phyloP scores from a whole-genome alignment of 2,113 vertebrate genomes.

The Bos javanicus region DNA sequence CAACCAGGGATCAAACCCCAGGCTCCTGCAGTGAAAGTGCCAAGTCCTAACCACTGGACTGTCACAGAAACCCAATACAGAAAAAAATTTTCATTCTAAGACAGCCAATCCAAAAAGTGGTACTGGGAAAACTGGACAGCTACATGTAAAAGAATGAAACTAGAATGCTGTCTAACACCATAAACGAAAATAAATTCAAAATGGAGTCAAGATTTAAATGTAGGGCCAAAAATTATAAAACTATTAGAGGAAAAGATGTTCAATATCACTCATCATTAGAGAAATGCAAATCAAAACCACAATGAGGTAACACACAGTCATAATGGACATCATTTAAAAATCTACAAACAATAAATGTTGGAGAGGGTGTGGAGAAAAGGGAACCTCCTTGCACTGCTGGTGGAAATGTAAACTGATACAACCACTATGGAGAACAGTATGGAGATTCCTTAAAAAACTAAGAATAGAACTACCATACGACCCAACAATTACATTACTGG shows the following conservation, averaged over 20 bases:
- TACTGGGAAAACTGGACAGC: background rate
- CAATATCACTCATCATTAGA: background rate
- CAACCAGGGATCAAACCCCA: background rate
- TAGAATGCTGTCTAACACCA: background rate
- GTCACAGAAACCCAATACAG: background rate
- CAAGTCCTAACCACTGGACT: background rate
- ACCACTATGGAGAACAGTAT: background rate
- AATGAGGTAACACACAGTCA: background rate
- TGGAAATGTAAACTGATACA: background rate
- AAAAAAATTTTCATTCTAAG: background rate
- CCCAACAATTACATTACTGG: background rate
- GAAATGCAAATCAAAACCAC: background rate
- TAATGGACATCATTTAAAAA: background rate
- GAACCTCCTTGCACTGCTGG: background rate
- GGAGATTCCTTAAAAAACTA: background rate
- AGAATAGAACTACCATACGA: background rate
- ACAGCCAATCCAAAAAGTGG: background rate
- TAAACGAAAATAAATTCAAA: background rate
- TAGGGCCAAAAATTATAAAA: background rate
- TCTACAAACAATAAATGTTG: background rate
- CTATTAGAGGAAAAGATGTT: background rate
- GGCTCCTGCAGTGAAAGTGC: background rate
- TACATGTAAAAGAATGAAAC: background rate
- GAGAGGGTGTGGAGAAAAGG: background rate
- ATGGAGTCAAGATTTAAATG: background rate